Base-by-base conservation (phyloP, 53 echinoderm and acorn worm species). In the Luidia sarsii region DNA sequence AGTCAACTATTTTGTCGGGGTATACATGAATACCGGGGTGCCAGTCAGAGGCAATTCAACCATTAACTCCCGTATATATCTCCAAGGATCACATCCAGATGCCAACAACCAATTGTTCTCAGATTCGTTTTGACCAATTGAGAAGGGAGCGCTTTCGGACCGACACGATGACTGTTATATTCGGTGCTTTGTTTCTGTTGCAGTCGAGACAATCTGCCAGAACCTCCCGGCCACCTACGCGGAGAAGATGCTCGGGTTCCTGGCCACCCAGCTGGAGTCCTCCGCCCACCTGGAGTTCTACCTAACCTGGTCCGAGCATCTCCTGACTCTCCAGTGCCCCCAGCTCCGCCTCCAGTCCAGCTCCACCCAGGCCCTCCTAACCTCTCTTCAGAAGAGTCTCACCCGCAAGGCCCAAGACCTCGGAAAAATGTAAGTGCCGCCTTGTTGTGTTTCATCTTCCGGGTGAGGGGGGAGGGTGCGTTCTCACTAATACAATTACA, bases 261-360 rank as follows among this genome's bases (percentile, higher is more conserved):
- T 88, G 9, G 90, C 97, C n/a, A 82, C 85, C 0, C 90, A 86
- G 24, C 88, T 96, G 33, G 88, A 90, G 22, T 57, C 83, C 16
- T 91, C 97, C 13, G 86, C 85, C 22, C 97, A 93, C 48, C 83
- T 96, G 11, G 97, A 91, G 61, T 96, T 93, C 81, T 96, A 96
- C 59, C 83, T 95, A 14, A 51, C 55, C 11, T 95, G 95, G 95
- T 75, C 79, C 31, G 90, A 92, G 70, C 64, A 64, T 25, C 79
- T 95, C 0, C 83, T 95, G 29, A 85, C 87, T 56, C 68, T 90
- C n/a, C 90, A 92, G 80, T 89, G 90, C 24, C 80, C 87, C 4
- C 60, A 71, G n/a, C 64, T 96, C 32, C 93, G 93, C 31, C 55
- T 69, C 7, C 75, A 80, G 62, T 79, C 91, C 4, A 82, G 90